These are phyloP conservation scores for Eurytoma adleriae DNA, from an alignment of 2,888 invertebrate species.

Conservation along the genomic window DNA sequence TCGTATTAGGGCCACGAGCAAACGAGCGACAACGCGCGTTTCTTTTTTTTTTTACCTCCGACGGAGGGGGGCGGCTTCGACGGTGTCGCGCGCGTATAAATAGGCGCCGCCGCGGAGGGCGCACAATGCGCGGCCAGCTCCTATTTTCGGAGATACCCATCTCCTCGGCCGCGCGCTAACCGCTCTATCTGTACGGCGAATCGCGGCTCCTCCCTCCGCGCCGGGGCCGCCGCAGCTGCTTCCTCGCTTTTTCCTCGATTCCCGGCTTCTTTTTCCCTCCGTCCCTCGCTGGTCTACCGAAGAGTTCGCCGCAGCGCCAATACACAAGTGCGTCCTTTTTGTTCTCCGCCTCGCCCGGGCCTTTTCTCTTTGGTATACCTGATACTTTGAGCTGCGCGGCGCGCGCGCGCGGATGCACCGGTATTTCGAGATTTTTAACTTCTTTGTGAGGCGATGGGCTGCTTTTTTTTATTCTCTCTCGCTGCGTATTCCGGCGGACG, in stretches of 20 bases:
- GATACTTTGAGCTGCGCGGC: slow-evolving; percentile 28
- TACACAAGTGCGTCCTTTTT: not conserved
- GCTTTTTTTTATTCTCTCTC: slow-evolving; percentile 6
- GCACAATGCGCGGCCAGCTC: slow-evolving; percentile 66
- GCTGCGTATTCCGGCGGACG: slow-evolving; percentile 17
- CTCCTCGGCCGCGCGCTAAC: slow-evolving; percentile 63
- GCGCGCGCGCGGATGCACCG: not conserved
- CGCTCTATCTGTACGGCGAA: slow-evolving; percentile 66
- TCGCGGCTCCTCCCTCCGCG: slow-evolving; percentile 58
- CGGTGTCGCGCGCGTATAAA: slow-evolving; percentile 25
- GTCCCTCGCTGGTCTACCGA: not conserved
- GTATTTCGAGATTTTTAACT: slow-evolving; percentile 34
- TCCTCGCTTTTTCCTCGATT: slow-evolving; percentile 59
- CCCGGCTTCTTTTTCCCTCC: slow-evolving; percentile 6
- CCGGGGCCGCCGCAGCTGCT: slow-evolving; percentile 63
- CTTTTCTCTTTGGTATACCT: slow-evolving; percentile 30
- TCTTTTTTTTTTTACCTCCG: not conserved
- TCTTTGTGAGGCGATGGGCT: slow-evolving; percentile 22
- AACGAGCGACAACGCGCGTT: not conserved
- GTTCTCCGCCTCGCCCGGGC: not conserved
- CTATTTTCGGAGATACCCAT: slow-evolving; percentile 74
- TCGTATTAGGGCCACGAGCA: slow-evolving; percentile 26
- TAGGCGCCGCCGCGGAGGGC: slow-evolving; percentile 10
- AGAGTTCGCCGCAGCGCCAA: not conserved
- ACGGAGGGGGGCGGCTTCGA: not conserved